Evolutionary conservation across 2,888 invertebrate genomes (phyloP).

Genomic region (Alitta virens): DNA sequence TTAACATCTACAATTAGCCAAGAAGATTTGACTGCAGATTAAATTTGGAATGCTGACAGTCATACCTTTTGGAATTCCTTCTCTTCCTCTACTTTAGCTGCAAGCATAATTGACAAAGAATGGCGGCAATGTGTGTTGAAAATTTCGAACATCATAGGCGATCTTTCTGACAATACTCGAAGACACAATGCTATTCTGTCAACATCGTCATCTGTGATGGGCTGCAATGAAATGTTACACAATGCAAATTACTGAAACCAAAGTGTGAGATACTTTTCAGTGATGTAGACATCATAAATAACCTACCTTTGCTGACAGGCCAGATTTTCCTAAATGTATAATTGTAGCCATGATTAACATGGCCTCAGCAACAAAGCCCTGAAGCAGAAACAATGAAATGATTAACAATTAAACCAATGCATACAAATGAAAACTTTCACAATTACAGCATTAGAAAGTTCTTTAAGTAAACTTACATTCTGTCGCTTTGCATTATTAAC

Average conservation of each 20-base stretch:
- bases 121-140: conserved; percentile 74
- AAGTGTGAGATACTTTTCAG: not conserved
- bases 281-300: not conserved
- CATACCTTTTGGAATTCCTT: conserved; percentile 62
- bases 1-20: not conserved
- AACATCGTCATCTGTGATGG: conserved; percentile 85
- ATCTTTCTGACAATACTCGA: conserved; percentile 59
- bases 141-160: conserved; percentile 68
- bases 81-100: conserved; percentile 75
- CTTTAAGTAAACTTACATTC: conserved; percentile 51
- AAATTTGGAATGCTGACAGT: not conserved
- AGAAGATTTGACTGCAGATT: not conserved
- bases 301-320: conserved; percentile 56
- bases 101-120: conserved; percentile 79
- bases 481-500: conserved; percentile 50
- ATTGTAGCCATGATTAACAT: conserved; percentile 81
- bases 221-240: conserved; percentile 60
- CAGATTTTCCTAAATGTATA: conserved; percentile 79
- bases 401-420: not conserved
- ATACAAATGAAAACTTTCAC: not conserved
- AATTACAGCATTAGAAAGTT: not conserved
- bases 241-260: not conserved
- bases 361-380: conserved; percentile 68
- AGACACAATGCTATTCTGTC: conserved; percentile 85
- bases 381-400: conserved; percentile 12